Evolutionary conservation across 2,113 vertebrate genomes (phyloP).

Genomic region (Noturus placidus): DNA sequence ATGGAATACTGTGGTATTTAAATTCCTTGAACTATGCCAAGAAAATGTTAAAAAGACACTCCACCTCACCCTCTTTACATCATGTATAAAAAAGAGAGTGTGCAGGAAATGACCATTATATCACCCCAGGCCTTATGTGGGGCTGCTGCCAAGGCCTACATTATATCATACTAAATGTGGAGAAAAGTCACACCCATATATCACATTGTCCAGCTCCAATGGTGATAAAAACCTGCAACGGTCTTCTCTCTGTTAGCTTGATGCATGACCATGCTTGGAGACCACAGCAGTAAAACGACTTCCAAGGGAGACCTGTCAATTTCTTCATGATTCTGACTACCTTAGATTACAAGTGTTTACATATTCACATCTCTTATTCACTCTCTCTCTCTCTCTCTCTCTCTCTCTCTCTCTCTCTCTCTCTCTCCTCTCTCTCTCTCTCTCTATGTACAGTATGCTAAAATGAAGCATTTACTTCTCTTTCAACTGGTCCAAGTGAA

Average conservation of each 20-base stretch:
- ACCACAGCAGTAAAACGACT: background rate
- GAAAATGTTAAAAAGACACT: constrained; percentile 2
- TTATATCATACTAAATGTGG: constrained; percentile 43
- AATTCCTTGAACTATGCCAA: constrained; percentile 23
- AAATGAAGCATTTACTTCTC: background rate
- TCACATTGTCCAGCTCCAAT: constrained; percentile 12
- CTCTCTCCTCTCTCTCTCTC: too few relatives aligned
- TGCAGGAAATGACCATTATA: constrained; percentile 43
- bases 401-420: background rate
- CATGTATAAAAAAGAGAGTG: background rate
- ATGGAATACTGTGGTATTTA: background rate
- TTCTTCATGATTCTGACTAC: background rate
- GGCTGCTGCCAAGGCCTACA: constrained; percentile 53
- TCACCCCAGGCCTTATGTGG: constrained; percentile 9
- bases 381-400: background rate
- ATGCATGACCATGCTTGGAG: constrained; percentile 19
- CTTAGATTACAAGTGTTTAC: background rate
- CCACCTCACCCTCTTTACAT: background rate
- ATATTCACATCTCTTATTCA: background rate
- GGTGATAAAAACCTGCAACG: constrained; percentile 27
- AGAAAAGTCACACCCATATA: constrained; percentile 22
- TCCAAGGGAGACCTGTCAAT: background rate
- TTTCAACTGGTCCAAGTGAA: too few relatives aligned
- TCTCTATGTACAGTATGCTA: background rate
- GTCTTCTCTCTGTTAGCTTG: background rate